Evolutionary conservation across 2,113 vertebrate genomes (phyloP), one percentile per base, ranked within the genome.

Genomic region (Verasper variegatus): DNA sequence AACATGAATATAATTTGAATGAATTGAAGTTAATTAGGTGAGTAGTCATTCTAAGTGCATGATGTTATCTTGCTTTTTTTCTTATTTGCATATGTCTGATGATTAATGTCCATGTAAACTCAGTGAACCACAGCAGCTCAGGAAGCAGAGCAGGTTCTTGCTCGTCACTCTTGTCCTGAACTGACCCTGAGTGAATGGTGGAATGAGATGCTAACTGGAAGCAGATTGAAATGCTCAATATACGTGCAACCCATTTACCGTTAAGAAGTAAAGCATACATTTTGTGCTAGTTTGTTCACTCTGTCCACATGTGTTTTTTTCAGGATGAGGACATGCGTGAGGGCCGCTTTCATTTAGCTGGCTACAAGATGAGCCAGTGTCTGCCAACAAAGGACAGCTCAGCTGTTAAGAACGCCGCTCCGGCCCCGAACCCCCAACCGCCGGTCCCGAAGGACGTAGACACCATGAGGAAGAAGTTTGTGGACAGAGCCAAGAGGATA

Each of bases 401-500:
- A 14, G 92, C 94, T 13, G 94, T 96, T 60, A 99, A 99, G 91
- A 94, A 95, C 21, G 68, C 95, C 0, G 91, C 94, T 58, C 93
- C 94, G 6, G 94, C 94, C 64, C 93, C 93, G 0, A 87, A 90
- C 35, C 95, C 95, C 0, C 93, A 91, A 58, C 94, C 93, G 2
- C 86, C 94, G 14, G 90, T 88, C 55, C 95, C 94, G 18, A 98
- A 95, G 91, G 97, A 99, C 94, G 89, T 92, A 1, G 97, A 99
- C 1, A 93, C 93, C 68, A 97, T 97, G 90, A 97, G 93, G 91
- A 98, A 97, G 95, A 99, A 97, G 94, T 99, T 99, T 94, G 96
- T 99, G 88, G 98, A 99, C 92, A 93, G 97, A 80, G 98, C 98
- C 71, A 99, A 99, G 95, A 95, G 98, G 89, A 99, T 99, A 86